Conservation (phyloP, 2,113 vertebrate species). For the Dromaius novaehollandiae region DNA sequence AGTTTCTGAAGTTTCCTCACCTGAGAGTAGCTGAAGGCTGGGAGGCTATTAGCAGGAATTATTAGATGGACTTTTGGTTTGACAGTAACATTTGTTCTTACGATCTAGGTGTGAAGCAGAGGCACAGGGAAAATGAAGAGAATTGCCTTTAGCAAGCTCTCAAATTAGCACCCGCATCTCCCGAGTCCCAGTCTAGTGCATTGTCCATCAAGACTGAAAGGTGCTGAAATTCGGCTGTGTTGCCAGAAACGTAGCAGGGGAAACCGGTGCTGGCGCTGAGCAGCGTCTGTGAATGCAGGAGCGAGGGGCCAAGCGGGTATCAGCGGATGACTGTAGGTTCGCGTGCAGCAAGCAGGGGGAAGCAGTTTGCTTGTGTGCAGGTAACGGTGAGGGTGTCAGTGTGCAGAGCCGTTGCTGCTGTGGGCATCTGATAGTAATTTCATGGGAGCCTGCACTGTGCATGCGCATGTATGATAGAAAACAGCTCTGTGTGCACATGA, state of each 20-base stretch:
- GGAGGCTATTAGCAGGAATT: slow-evolving; percentile 56
- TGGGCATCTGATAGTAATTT: neutral
- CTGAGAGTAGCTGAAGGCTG: slow-evolving; percentile 44
- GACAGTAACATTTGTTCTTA: slow-evolving; percentile 60
- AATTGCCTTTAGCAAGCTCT: slow-evolving; percentile 40
- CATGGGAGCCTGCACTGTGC: neutral
- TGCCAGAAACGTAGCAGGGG: rapidly evolving
- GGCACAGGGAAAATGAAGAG: slow-evolving; percentile 31
- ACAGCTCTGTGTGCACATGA: neutral
- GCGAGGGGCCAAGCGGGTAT: neutral
- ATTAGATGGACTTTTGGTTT: slow-evolving; percentile 43
- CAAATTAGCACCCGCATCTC: slow-evolving; percentile 36
- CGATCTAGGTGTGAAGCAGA: neutral
- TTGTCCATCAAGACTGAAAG: neutral
- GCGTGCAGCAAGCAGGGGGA: neutral
- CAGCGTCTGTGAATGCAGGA: no score
- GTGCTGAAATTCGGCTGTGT: neutral
- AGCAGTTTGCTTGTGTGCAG: neutral
- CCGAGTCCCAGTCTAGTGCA: neutral
- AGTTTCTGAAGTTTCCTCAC: slow-evolving; percentile 20
- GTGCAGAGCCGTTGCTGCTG: no score
- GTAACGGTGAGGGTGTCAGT: rapidly evolving
- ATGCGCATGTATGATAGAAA: rapidly evolving
- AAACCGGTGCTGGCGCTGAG: rapidly evolving
- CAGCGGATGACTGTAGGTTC: neutral